These are phyloP conservation scores for Rattus rattus DNA, from an alignment of 2,113 vertebrate genomes.

Conservation along the genomic window DNA sequence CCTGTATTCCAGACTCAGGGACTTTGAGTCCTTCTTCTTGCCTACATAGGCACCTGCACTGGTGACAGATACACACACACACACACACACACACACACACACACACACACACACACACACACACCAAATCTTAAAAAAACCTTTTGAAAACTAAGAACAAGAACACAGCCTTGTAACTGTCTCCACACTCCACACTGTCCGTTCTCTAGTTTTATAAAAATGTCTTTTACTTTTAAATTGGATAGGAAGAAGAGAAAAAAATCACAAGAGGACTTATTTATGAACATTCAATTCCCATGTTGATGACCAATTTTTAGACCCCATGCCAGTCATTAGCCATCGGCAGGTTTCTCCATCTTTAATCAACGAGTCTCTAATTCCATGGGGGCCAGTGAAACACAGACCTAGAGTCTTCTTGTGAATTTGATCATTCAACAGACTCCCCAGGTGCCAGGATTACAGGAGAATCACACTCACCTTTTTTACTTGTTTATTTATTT, in stretches of 20 bases:
- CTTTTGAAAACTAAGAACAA: background rate
- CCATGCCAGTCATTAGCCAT: background rate
- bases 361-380: background rate
- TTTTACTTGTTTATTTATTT: background rate
- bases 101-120: background rate
- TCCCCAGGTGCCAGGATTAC: background rate
- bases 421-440: background rate
- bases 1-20: background rate
- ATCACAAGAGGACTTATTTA: background rate
- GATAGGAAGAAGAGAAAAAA: background rate
- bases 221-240: background rate
- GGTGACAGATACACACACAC: background rate
- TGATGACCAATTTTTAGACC: too few relatives aligned
- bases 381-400: too few relatives aligned
- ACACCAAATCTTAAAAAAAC: background rate
- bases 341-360: background rate
- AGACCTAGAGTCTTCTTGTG: too few relatives aligned
- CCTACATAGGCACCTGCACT: background rate
- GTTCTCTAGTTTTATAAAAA: background rate
- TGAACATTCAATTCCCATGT: background rate
- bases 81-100: background rate
- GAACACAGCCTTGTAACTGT: background rate
- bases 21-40: background rate
- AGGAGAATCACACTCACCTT: background rate
- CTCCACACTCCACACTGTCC: background rate